Base-by-base conservation (phyloP, 2,797 vertebrate genomes). In the Sebastes reedi region DNA sequence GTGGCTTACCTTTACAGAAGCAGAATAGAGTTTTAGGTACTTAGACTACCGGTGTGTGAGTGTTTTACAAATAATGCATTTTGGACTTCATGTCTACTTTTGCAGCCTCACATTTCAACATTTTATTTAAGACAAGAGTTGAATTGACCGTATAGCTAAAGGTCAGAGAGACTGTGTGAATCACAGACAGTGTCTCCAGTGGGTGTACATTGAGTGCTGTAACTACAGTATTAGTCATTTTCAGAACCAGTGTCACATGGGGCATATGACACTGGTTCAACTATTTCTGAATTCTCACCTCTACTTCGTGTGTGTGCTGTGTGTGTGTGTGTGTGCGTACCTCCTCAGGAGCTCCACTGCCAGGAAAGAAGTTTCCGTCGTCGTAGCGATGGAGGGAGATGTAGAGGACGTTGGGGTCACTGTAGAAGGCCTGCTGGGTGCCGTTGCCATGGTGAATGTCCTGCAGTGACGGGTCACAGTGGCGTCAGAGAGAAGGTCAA, bases 381-480 rank as follows among this genome's bases (percentile, higher is more conserved):
- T 99, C 98, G 10, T 98, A 99, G 90, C 98, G 98, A 89, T 99
- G 98, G 67, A 99, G 94, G 61, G 98, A 99, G 88, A 99, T 95
- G 85, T 99, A 99, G 71, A 99, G 96, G 81, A 99, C 96, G 2
- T 94, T 96, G 77, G 97, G 97, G 79, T 99, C 97, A 0, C 94
- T 96, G 92, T 99, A 99, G 90, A 99, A 99, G 2, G 98, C 97
- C 88, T 99, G 98, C 86, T 99, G 98, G 58, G 97, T 99, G 73
- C 98, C 98, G 2, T 99, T 99, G 66, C 98, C 98, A 22, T 99
- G 98, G 92, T 99, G 98, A 93, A 99, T 99, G 91, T 99, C 98
- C 98, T 99, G 83, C 18, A 39, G 61, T 55, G 83, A 88, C 30
- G 16, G 39, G 71, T 79, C 68, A 71, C 32, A 70, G 60, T 8